Evolutionary conservation across 2,888 invertebrate genomes (phyloP), one percentile per base, ranked within the genome.

Genomic region (Chrysolina americana): DNA sequence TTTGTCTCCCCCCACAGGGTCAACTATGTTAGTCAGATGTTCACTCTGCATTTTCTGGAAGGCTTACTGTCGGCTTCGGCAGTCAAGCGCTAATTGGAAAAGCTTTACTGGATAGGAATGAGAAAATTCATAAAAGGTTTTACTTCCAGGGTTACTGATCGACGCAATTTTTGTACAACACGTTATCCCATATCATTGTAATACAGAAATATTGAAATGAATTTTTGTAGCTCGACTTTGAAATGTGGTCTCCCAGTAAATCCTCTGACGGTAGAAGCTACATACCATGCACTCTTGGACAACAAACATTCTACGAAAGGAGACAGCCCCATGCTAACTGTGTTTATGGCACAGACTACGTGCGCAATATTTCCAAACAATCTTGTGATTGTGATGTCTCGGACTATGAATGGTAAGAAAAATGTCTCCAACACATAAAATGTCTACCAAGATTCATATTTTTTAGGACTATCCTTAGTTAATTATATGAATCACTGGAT

Each of bases 231-330:
- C 92, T 92, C 0, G 97, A 97, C 86, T 97, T 95, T 87, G 97
- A 97, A 88, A 91, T 91, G 82, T 97, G 97, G 97, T 94, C 95
- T 2, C 96, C 96, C 0, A 91, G 92, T 11, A 92, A 90, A 71
- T 89, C 89, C 6, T 85, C 85, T 47, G 85, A 85, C 4, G 91
- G 91, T 74, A 88, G 90, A 0, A 90, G 91, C 2, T 91, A 91
- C 77, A 89, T 91, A 79, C 90, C 92, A 0, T 97, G 97, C 84
- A 90, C 96, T 2, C 88, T 97, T 66, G 98, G 97, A 0, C 90
- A 92, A 21, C 93, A 93, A 80, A 93, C 94, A 79, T 92, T 92
- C 0, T 96, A 93, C 88, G 92, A 95, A 85, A 89, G 96, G 74
- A 89, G 96, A 76, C 90, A 94, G 11, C 91, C 94, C 0, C 92